A percentile compares a stretch with the other conserved stretches of the same genome.
Conservation (phyloP, 2,797 vertebrate species). For the Kryptopterus vitreolus region DNA sequence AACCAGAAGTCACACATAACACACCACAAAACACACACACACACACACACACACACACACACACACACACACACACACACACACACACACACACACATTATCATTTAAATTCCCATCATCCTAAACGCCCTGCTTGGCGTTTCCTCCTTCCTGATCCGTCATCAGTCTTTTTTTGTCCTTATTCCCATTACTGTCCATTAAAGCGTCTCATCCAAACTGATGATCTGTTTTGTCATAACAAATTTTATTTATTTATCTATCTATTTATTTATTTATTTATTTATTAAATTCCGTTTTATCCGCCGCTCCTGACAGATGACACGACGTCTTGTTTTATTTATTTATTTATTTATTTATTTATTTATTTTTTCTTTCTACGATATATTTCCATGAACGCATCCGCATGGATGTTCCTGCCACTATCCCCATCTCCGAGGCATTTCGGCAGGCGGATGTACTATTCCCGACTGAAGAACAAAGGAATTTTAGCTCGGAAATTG, state of each 20-base stretch:
- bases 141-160: too few relatives aligned
- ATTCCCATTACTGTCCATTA: constrained; percentile 21
- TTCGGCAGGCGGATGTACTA: background rate
- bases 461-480: too few relatives aligned
- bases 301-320: constrained; percentile 22
- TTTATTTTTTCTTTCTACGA: constrained; percentile 7
- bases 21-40: too few relatives aligned
- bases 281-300: background rate
- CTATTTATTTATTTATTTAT: background rate
- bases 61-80: background rate
- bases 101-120: background rate
- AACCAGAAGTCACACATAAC: too few relatives aligned
- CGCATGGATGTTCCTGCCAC: background rate
- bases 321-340: background rate
- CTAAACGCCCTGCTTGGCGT: background rate
- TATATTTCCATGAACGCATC: background rate
- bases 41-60: background rate
- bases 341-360: too few relatives aligned
- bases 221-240: constrained; percentile 18
- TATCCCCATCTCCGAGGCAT: background rate
- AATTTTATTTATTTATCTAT: background rate
- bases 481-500: background rate
- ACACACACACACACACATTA: background rate
- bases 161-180: constrained; percentile 4
- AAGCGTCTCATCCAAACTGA: background rate